Evolutionary conservation across 2,113 vertebrate genomes (phyloP).

Genomic region (Dascyllus trimaculatus): DNA sequence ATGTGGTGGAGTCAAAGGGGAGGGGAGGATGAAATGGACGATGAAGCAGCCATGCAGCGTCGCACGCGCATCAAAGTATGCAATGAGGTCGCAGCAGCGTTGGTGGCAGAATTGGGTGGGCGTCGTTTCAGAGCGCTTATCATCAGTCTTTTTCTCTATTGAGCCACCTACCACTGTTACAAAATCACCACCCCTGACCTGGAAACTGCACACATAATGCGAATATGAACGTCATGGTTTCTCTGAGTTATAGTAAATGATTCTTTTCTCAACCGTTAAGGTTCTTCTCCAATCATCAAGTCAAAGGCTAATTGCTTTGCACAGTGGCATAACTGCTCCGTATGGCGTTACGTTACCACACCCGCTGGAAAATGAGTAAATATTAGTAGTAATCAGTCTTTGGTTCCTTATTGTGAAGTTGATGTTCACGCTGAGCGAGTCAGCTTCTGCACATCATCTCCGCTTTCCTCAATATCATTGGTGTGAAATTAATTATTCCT

Average conservation of each 20-base stretch:
- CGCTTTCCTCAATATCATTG: slow-evolving; percentile 50
- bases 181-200: slow-evolving; percentile 21
- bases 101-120: slow-evolving; percentile 6
- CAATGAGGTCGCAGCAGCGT: slow-evolving; percentile 4
- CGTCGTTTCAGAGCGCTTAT: slow-evolving; percentile 22
- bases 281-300: slow-evolving; percentile 21
- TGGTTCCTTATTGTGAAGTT: slow-evolving; percentile 54
- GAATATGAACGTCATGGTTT: not conserved
- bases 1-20: slow-evolving; percentile 12
- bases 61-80: not conserved
- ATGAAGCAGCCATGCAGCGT: not conserved
- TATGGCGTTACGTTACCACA: slow-evolving; percentile 48
- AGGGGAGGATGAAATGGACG: slow-evolving; percentile 6
- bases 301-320: slow-evolving; percentile 38
- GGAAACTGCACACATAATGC: slow-evolving; percentile 22
- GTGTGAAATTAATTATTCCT: slow-evolving; percentile 63
- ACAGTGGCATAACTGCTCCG: slow-evolving; percentile 42
- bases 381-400: slow-evolving; percentile 57
- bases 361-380: slow-evolving; percentile 48
- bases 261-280: slow-evolving; percentile 22
- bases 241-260: slow-evolving; percentile 18
- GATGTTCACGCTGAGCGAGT: slow-evolving; percentile 54
- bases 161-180: slow-evolving; percentile 28
- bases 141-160: slow-evolving; percentile 15
- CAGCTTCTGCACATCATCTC: slow-evolving; percentile 49